phyloP scores from a whole-genome alignment of 2,888 invertebrate species.

The Xestobium rufovillosum region DNA sequence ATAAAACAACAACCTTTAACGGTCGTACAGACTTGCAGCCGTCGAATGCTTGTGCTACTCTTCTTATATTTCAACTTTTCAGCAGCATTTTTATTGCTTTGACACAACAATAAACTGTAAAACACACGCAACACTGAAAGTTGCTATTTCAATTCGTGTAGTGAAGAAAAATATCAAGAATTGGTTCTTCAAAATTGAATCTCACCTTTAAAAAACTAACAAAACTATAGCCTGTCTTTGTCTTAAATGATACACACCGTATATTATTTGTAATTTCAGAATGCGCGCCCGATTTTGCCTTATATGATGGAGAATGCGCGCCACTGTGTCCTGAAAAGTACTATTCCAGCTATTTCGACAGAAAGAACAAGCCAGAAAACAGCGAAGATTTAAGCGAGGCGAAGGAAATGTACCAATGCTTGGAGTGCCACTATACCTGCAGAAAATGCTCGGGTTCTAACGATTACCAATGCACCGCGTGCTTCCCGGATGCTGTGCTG shows the following conservation, averaged over 20 bases:
- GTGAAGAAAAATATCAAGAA: too few relatives aligned
- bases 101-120: too few relatives aligned
- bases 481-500: constrained; percentile 58
- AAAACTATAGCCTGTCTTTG: constrained; percentile 41
- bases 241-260: constrained; percentile 26
- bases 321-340: constrained; percentile 44
- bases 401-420: constrained; percentile 43
- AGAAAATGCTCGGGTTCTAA: constrained; percentile 59
- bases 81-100: too few relatives aligned
- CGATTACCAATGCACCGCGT: constrained; percentile 60
- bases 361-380: constrained; percentile 16
- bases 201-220: too few relatives aligned
- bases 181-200: constrained; percentile 21
- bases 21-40: too few relatives aligned
- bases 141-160: too few relatives aligned
- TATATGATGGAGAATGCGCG: constrained; percentile 55
- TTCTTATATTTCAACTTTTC: too few relatives aligned
- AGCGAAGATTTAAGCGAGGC: constrained; percentile 21
- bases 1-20: too few relatives aligned
- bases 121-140: too few relatives aligned
- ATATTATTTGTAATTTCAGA: constrained; percentile 54
- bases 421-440: constrained; percentile 70
- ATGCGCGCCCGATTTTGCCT: constrained; percentile 55
- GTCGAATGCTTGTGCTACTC: too few relatives aligned
- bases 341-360: constrained; percentile 30